Percentiles rank a stretch among this genome's conserved stretches.
These are phyloP conservation scores for Nycticebus coucang DNA, from an alignment of 2,113 vertebrate genomes.

Conservation along the genomic window DNA sequence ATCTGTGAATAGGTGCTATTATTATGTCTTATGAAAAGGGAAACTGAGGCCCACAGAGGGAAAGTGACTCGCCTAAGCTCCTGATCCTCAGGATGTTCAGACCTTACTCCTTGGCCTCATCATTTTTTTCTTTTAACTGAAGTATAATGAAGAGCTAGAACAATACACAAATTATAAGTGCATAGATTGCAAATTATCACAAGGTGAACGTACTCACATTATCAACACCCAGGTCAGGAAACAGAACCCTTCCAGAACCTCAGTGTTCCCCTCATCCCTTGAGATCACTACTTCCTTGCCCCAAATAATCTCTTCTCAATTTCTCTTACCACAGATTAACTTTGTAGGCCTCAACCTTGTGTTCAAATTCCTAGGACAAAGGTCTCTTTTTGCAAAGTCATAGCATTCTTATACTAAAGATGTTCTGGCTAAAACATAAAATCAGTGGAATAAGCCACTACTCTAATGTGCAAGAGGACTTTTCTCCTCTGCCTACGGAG, in stretches of 20 bases:
- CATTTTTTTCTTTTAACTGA: not conserved
- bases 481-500: not conserved
- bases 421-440: not conserved
- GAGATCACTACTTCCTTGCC: accelerated
- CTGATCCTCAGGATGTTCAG: not conserved
- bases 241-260: not conserved
- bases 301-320: no score
- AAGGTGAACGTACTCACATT: not conserved
- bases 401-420: not conserved
- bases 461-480: not conserved
- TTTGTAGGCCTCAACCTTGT: not conserved
- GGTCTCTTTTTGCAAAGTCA: not conserved
- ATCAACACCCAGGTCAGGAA: not conserved
- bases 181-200: not conserved
- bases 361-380: not conserved
- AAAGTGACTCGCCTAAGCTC: not conserved
- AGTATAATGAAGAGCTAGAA: not conserved
- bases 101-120: not conserved
- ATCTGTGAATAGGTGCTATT: not conserved
- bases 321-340: not conserved
- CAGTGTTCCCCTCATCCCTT: accelerated
- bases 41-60: not conserved
- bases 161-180: not conserved
- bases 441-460: not conserved
- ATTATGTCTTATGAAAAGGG: not conserved